Conservation (phyloP, 2,113 vertebrate species). For the Indicator indicator region DNA sequence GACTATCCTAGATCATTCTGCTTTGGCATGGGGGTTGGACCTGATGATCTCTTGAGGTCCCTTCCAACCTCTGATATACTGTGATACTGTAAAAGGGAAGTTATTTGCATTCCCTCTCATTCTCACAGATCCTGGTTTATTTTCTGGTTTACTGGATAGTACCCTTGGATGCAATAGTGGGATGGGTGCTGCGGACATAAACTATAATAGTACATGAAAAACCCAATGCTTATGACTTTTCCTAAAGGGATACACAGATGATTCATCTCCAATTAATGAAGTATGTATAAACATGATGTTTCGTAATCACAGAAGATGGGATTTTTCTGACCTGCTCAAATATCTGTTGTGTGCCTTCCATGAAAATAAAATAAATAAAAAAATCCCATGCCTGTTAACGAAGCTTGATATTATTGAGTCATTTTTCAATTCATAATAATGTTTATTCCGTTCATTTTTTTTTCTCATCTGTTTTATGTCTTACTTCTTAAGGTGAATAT, state of each 20-base stretch:
- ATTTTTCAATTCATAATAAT: background rate
- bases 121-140: background rate
- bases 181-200: background rate
- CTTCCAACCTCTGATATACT: too few species aligned
- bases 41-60: too few species aligned
- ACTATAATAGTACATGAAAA: background rate
- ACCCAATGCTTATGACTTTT: background rate
- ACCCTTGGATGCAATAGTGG: background rate
- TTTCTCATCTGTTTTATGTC: background rate
- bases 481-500: background rate
- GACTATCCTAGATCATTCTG: too few species aligned
- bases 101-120: background rate
- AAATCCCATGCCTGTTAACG: background rate
- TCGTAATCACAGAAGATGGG: background rate
- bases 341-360: background rate
- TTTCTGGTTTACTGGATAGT: constrained; percentile 18
- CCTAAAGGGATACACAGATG: background rate
- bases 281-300: background rate
- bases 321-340: background rate
- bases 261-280: background rate
- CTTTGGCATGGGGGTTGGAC: too few species aligned
- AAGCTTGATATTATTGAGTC: background rate
- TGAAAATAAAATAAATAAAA: background rate
- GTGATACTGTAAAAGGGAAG: background rate
- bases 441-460: background rate